phyloP scores from a whole-genome alignment of 2,113 vertebrate genomes.

The Rhinoderma darwinii region DNA sequence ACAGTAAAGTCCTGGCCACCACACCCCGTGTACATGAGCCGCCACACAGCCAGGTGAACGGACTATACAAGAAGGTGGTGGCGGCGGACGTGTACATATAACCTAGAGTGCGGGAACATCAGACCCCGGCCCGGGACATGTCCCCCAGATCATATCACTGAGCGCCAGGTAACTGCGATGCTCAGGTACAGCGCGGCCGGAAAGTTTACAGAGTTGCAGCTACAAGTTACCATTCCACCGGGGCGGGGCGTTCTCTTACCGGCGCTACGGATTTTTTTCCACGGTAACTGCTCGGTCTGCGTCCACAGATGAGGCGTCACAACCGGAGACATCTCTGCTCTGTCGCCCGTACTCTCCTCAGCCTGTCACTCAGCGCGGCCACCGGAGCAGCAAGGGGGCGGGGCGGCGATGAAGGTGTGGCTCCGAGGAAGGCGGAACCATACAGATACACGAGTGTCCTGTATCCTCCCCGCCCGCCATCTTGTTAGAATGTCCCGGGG shows the following conservation, averaged over 20 bases:
- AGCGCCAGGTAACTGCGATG: background rate
- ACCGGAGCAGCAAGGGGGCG: background rate
- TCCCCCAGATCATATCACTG: too few relatives aligned
- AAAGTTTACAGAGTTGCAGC: background rate
- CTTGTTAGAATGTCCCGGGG: background rate
- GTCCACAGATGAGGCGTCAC: background rate
- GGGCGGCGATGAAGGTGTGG: background rate
- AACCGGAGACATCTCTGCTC: conserved; percentile 64
- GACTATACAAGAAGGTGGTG: too few relatives aligned
- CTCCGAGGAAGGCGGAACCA: background rate
- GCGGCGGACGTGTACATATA: too few relatives aligned
- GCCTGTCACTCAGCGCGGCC: background rate
- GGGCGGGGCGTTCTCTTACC: conserved; percentile 16
- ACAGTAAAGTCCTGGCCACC: too few relatives aligned
- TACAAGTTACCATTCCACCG: background rate
- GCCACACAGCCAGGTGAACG: too few relatives aligned
- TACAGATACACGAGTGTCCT: background rate
- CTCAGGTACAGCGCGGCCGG: background rate
- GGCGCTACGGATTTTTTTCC: conserved; percentile 70
- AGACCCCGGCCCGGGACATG: too few relatives aligned
- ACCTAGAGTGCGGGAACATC: too few relatives aligned
- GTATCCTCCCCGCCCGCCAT: background rate
- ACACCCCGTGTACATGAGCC: too few relatives aligned
- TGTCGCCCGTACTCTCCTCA: conserved; percentile 56
- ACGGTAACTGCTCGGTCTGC: conserved; percentile 58